Evolutionary conservation across 2,888 invertebrate genomes (phyloP), one percentile per base, ranked within the genome.

Genomic region (Eristalis arbustorum): DNA sequence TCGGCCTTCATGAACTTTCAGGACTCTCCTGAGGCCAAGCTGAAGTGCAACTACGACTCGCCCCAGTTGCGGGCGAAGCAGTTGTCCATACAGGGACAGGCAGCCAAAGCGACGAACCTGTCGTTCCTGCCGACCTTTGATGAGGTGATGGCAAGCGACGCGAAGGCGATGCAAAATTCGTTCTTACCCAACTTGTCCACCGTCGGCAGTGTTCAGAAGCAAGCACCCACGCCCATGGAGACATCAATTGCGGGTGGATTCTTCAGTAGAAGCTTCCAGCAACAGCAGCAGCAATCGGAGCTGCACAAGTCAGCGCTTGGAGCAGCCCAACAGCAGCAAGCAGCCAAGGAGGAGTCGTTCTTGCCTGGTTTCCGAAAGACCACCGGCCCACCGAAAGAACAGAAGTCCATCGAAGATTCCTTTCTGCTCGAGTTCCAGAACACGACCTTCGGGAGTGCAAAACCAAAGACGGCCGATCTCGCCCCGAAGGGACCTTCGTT

Each of bases 391-490:
- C 0, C n/a, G 8, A 14, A 34, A 34, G 49, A n/a, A 22, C 57
- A 80, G 57, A 83, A 69, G 42, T 25, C 74, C 3, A 28, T 37
- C n/a, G 72, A 79, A 18, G 78, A 75, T 31, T 75, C 79, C 3
- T 87, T 87, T 64, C 10, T 87, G 14, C 59, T 78, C 1, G 87
- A 74, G 0, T 87, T 87, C 49, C 83, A 82, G 10, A 87, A 73
- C 71, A 74, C 74, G 10, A 69, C 73, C 0, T 62, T 81, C 66
- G 76, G 77, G 18, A 49, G 18, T 18, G 18, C 5, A 6, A 49
- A 49, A 72, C 40, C 85, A 10, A 69, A 84, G 0, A 89, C 90
- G 1, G 90, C 90, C 0, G 89, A 90, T 66, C 89, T 90, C 89
- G 67, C 88, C 72, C 6, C 66, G 18, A 34, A 11, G 8, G 42